Conservation (phyloP, 1,140 invertebrate genomes). For the Cydia splendana region DNA sequence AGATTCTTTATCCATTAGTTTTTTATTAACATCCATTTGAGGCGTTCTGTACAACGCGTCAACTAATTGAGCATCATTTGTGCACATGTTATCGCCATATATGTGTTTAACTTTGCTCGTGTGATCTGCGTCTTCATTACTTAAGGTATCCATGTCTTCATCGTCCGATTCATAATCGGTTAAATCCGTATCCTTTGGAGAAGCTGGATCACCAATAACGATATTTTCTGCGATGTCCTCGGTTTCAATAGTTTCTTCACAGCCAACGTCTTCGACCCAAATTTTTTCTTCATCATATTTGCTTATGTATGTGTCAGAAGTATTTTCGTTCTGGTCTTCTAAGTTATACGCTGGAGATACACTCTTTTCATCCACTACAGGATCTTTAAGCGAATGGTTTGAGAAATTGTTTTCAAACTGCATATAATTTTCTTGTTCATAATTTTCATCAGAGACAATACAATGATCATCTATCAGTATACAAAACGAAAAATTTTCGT, state of each 20-base stretch:
- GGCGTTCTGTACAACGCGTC: slow-evolving; percentile 66
- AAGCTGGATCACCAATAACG: slow-evolving; percentile 49
- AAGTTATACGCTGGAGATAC: background rate
- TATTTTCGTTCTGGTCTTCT: slow-evolving; percentile 44
- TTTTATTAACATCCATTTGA: slow-evolving; percentile 67
- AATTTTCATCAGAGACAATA: slow-evolving; percentile 61
- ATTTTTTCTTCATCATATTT: slow-evolving; percentile 44
- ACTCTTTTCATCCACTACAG: slow-evolving; percentile 16
- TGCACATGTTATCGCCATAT: slow-evolving; percentile 58
- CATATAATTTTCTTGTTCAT: slow-evolving; percentile 52
- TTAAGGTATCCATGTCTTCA: slow-evolving; percentile 38
- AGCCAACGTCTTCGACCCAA: slow-evolving; percentile 75
- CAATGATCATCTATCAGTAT: slow-evolving; percentile 70
- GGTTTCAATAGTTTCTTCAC: slow-evolving; percentile 73
- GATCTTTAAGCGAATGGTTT: slow-evolving; percentile 33
- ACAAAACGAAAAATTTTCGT: slow-evolving; percentile 66
- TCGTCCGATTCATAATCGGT: slow-evolving; percentile 44
- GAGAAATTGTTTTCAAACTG: slow-evolving; percentile 50
- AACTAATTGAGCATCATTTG: slow-evolving; percentile 54
- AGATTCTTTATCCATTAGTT: slow-evolving; percentile 60
- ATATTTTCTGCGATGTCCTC: slow-evolving; percentile 69
- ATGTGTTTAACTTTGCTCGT: slow-evolving; percentile 61
- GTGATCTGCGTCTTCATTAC: slow-evolving; percentile 45
- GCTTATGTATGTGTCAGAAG: slow-evolving; percentile 32
- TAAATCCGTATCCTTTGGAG: slow-evolving; percentile 46